phyloP scores from a whole-genome alignment of 2,113 vertebrate genomes.

The Glaucomys volans region DNA sequence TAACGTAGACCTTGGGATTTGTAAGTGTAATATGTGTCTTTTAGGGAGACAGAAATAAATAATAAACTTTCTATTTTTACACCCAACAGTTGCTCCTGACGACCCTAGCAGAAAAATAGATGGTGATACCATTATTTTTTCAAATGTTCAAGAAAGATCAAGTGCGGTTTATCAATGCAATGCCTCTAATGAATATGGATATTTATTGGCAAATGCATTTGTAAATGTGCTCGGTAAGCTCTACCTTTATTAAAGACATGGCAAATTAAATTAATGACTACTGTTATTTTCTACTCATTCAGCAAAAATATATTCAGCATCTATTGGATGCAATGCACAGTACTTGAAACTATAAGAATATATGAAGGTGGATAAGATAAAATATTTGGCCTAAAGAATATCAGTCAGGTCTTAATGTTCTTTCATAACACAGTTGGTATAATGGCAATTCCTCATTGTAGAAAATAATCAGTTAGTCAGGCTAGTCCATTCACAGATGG shows the following conservation, averaged over 20 bases:
- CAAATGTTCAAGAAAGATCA: constrained; percentile 92
- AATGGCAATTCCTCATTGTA: not conserved
- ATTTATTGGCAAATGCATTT: constrained; percentile 96
- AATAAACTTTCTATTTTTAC: constrained; percentile 56
- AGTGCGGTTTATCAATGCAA: constrained; percentile 99
- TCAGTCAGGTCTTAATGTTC: not conserved
- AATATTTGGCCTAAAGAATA: not conserved
- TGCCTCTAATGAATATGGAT: constrained; percentile 95
- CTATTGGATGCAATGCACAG: not conserved
- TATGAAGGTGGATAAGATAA: not conserved
- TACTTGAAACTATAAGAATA: not conserved
- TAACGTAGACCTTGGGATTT: not conserved
- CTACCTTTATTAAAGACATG: not conserved
- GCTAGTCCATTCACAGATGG: not conserved
- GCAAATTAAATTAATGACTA: constrained; percentile 31
- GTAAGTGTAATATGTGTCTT: not conserved
- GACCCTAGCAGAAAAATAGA: constrained; percentile 95
- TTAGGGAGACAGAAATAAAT: constrained; percentile 35
- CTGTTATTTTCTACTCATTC: constrained; percentile 3
- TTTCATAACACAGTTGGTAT: not conserved
- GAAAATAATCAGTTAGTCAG: not conserved
- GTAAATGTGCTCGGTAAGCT: constrained; percentile 96
- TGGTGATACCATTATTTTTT: constrained; percentile 96
- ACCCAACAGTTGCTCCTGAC: constrained; percentile 90
- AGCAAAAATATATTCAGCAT: not conserved